Evolutionary conservation across 2,113 vertebrate species (phyloP), one percentile per base, ranked within the genome.

Genomic region (Colaptes auratus): DNA sequence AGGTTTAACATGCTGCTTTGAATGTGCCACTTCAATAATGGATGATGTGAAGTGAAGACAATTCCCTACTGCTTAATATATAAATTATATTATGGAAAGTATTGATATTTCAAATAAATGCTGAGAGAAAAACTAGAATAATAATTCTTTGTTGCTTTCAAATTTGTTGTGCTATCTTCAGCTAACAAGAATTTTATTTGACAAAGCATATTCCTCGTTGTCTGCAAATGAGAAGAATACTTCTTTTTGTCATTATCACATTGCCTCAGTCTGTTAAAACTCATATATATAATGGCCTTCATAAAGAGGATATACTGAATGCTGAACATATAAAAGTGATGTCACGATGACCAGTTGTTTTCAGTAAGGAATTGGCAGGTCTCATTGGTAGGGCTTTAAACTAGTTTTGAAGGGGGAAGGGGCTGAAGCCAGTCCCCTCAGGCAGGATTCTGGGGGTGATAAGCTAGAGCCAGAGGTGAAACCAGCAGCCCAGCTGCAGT

Each of bases 91-190:
- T n/a, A 96, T 80, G 87, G 96, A 97, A 97, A 98, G 93, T 96
- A 92, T 97, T 61, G 92, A 95, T 97, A 96, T 97, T 98, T 97
- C 97, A 98, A 98, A 98, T 98, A 98, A 98, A 98, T 96, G 96
- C 97, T 97, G 95, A 97, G 46, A 96, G 84, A 97, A 92, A 94
- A 96, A 97, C 69, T 87, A 82, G 42, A 72, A 91, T 82, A 48
- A 80, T 12, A 88, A 72, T 73, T 27, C 58, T 87, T 92, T 82
- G 6, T 12, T 95, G 88, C 19, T 93, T 81, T 90, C 65, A 24
- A 70, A 74, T 87, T 17, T 66, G 3, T 60, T 65, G 25, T 50
- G 8, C 18, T 58, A 39, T 50, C 7, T 59, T 86, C n/a, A 67
- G 4, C 42, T 70, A 76, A 42, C 4, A 59, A 58, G 4, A 69